Evolutionary conservation across 53 echinoderm and acorn worm species (phyloP).

Genomic region (Crossaster papposus): DNA sequence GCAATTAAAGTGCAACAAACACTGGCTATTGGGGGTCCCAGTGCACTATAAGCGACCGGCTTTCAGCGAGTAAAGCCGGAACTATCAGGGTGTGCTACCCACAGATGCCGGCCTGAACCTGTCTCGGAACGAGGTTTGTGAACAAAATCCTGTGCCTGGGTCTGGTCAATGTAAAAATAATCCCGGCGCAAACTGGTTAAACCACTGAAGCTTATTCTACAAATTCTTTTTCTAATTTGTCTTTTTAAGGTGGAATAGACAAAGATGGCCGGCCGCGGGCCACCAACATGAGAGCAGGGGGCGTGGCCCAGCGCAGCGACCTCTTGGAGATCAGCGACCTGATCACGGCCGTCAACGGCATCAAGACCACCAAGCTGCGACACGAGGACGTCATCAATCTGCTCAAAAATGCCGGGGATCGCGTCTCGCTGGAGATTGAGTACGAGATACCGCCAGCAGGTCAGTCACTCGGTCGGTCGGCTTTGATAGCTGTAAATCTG

Average conservation of each 20-base stretch:
- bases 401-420: constrained; percentile 87
- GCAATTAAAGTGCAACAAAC: too few species aligned
- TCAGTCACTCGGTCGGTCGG: constrained; percentile 41
- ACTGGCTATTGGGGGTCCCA: too few species aligned
- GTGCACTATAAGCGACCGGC: too few species aligned
- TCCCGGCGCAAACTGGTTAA: too few species aligned
- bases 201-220: too few species aligned
- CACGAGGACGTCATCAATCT: constrained; percentile 97
- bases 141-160: too few species aligned
- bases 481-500: background rate
- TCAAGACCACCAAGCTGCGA: constrained; percentile 79
- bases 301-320: constrained; percentile 94
- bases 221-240: background rate
- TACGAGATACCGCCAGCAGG: constrained; percentile 87
- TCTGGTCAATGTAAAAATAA: too few species aligned
- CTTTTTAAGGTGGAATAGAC: constrained; percentile 83
- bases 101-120: too few species aligned
- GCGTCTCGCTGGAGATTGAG: constrained; percentile 85
- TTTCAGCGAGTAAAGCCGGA: too few species aligned
- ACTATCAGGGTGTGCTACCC: too few species aligned
- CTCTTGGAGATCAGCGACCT: constrained; percentile 77
- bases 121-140: too few species aligned
- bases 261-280: constrained; percentile 92
- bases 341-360: constrained; percentile 86
- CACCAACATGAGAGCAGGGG: constrained; percentile 94